Percentiles rank a stretch among this genome's conserved stretches.
Evolutionary conservation across 2,888 invertebrate species (phyloP).

Genomic region (Ectobius pallidus): DNA sequence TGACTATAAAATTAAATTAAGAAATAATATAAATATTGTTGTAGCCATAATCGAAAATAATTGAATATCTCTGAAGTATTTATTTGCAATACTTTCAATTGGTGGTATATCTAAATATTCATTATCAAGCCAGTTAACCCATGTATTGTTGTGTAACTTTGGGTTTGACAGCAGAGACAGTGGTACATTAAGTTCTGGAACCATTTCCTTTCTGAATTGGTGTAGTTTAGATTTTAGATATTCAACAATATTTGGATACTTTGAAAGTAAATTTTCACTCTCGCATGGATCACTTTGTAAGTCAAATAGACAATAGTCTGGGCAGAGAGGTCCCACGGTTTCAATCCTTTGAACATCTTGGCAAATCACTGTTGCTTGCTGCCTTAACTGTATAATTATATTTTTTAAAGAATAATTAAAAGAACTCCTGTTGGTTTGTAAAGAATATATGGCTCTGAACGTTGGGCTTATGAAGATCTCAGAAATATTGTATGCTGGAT

Average conservation of each 20-base stretch:
- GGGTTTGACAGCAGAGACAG: slow-evolving; percentile 36
- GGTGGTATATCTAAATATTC: background rate
- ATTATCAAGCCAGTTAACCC: slow-evolving; percentile 41
- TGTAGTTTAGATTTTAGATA: slow-evolving; percentile 12
- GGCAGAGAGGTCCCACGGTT: slow-evolving; percentile 3
- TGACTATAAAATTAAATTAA: too few relatives aligned
- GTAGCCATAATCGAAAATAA: too few relatives aligned
- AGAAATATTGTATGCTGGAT: slow-evolving; percentile 49
- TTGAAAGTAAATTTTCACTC: slow-evolving; percentile 40
- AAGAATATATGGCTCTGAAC: slow-evolving; percentile 43
- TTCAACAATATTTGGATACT: slow-evolving; percentile 30
- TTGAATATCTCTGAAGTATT: too few relatives aligned
- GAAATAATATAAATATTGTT: too few relatives aligned
- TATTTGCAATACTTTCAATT: too few relatives aligned
- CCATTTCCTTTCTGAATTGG: slow-evolving; percentile 2
- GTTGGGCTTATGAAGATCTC: slow-evolving; percentile 50
- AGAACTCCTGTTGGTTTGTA: background rate
- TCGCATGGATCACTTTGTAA: slow-evolving; percentile 46
- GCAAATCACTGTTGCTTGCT: background rate
- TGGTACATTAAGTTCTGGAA: slow-evolving; percentile 33
- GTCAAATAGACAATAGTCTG: slow-evolving; percentile 43
- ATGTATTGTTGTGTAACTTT: slow-evolving; percentile 33
- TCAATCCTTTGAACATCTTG: background rate
- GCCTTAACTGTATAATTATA: background rate
- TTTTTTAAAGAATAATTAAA: too few relatives aligned